Evolutionary conservation across 2,113 vertebrate species (phyloP).

Genomic region (Peromyscus californicus): DNA sequence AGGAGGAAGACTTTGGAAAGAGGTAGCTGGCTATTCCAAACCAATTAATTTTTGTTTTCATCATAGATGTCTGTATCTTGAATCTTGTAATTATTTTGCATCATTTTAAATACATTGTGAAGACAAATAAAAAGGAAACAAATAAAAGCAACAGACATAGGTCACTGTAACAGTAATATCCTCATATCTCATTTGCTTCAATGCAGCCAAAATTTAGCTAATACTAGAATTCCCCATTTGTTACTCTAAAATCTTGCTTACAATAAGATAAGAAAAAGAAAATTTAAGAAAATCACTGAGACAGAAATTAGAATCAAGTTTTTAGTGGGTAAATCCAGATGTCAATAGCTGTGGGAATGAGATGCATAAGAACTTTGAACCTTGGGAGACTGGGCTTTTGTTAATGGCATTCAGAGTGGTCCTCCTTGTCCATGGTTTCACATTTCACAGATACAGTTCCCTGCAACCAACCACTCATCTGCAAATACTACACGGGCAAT

Average conservation of each 20-base stretch:
- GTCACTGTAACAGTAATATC: not conserved
- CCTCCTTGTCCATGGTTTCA: rapidly evolving
- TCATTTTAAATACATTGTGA: not conserved
- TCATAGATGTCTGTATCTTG: not conserved
- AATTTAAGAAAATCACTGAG: not conserved
- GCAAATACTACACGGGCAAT: not conserved
- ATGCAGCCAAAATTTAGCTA: not conserved
- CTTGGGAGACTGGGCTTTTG: not conserved
- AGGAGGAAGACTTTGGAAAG: not conserved
- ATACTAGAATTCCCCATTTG: not conserved
- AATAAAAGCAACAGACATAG: not conserved
- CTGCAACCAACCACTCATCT: not conserved
- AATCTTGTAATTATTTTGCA: not conserved
- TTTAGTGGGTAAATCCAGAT: not conserved
- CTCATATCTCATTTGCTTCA: not conserved
- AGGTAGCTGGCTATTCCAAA: not conserved
- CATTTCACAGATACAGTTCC: not conserved
- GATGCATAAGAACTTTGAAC: not conserved
- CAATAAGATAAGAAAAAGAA: not conserved
- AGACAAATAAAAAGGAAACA: not conserved
- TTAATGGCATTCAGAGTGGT: not conserved
- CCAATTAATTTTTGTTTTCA: not conserved
- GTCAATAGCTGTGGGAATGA: not conserved
- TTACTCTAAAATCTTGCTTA: not conserved
- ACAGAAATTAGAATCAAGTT: not conserved